phyloP scores from a whole-genome alignment of 2,888 invertebrate species.

The Erpobdella octoculata region DNA sequence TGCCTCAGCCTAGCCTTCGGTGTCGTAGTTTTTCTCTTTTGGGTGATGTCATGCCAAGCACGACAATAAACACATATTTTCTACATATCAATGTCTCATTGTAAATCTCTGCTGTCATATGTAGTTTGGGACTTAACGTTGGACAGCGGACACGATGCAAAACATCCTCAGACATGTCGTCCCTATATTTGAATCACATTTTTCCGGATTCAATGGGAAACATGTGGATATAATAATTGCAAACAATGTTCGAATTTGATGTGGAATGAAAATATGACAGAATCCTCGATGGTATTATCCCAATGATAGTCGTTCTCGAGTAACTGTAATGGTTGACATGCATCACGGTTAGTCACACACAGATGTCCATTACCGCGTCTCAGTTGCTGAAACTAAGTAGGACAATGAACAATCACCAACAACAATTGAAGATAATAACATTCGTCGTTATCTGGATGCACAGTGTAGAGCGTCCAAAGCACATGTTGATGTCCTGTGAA shows the following conservation, averaged over 20 bases:
- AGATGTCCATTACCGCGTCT: neutral
- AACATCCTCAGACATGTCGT: conserved; percentile 1
- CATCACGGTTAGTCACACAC: neutral
- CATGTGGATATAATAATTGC: no score
- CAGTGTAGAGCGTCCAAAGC: neutral
- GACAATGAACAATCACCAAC: neutral
- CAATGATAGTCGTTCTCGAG: neutral
- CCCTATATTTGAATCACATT: neutral
- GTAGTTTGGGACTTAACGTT: neutral
- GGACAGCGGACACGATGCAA: neutral
- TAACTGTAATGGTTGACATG: neutral
- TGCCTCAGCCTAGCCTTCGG: neutral
- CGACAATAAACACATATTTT: conserved; percentile 1
- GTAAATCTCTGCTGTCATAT: neutral
- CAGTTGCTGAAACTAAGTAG: neutral
- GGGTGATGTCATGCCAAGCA: neutral
- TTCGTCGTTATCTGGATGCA: no score
- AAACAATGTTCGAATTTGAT: neutral
- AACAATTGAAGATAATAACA: neutral
- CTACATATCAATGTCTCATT: neutral
- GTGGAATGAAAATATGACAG: neutral
- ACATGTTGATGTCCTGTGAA: neutral
- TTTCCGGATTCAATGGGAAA: neutral
- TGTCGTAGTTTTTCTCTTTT: neutral
- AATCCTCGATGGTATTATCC: neutral